Conservation (phyloP, 92 coral and sea anemone genomes). For the Epizoanthus illoricatus region DNA sequence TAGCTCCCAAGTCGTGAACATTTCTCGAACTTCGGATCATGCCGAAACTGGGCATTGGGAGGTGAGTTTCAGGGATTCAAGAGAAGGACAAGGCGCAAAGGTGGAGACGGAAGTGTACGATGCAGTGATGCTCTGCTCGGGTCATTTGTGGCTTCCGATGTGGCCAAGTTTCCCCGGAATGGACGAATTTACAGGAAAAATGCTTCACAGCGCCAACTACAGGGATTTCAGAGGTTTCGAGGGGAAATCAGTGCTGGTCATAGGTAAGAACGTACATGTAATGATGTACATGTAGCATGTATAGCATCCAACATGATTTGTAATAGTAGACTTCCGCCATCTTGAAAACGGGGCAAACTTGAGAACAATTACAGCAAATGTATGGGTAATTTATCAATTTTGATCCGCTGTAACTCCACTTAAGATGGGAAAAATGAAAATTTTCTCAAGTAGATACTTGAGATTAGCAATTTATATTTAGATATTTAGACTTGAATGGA, state of each 20-base stretch:
- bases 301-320: too few species aligned
- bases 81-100: not conserved
- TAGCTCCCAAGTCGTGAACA: not conserved
- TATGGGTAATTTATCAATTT: too few species aligned
- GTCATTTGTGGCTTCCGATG: slow-evolving; percentile 9
- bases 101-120: slow-evolving; percentile 3
- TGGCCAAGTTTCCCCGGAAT: slow-evolving; percentile 22
- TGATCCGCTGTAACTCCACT: too few species aligned
- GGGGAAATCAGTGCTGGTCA: slow-evolving; percentile 1
- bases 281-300: too few species aligned
- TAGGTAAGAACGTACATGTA: not conserved
- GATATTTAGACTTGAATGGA: too few species aligned
- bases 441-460: too few species aligned
- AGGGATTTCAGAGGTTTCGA: slow-evolving; percentile 1
- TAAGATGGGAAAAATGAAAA: too few species aligned
- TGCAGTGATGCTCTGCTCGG: slow-evolving; percentile 18
- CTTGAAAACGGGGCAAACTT: too few species aligned
- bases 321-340: too few species aligned
- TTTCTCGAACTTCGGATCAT: slow-evolving; percentile 2
- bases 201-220: slow-evolving; percentile 9
- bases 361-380: too few species aligned
- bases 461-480: too few species aligned
- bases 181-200: not conserved
- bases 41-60: not conserved
- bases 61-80: not conserved